phyloP scores from a whole-genome alignment of 2,888 invertebrate genomes.

The Diaphora mendica region DNA sequence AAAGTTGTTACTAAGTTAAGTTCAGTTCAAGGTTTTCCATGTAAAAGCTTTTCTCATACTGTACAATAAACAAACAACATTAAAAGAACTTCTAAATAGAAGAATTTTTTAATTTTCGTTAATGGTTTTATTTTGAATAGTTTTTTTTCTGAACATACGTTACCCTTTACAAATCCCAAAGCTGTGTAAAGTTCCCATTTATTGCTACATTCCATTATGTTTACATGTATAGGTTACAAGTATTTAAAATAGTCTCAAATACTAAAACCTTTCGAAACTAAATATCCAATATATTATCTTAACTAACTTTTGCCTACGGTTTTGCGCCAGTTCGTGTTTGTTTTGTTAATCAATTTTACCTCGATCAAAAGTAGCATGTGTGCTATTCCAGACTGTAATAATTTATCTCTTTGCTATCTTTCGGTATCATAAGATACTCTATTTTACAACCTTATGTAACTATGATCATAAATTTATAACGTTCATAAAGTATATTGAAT shows the following conservation, averaged over 20 bases:
- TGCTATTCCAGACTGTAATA: not conserved
- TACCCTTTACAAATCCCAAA: too few relatives aligned
- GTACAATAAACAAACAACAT: too few relatives aligned
- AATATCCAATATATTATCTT: not conserved
- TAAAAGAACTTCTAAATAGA: too few relatives aligned
- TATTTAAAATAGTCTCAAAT: not conserved
- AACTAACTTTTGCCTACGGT: not conserved
- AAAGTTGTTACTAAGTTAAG: not conserved
- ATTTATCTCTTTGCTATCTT: not conserved
- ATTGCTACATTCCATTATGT: too few relatives aligned
- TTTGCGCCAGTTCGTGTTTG: not conserved
- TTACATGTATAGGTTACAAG: too few relatives aligned
- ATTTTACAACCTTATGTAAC: not conserved
- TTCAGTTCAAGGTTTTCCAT: not conserved
- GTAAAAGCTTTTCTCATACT: too few relatives aligned
- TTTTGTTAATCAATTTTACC: constrained; percentile 1
- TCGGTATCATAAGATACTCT: not conserved
- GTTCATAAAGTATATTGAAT: not conserved
- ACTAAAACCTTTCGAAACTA: not conserved
- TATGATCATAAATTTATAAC: not conserved
- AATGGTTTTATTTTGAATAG: not conserved
- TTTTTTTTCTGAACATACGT: too few relatives aligned
- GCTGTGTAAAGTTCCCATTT: too few relatives aligned
- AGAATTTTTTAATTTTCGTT: too few relatives aligned
- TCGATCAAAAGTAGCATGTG: not conserved